Evolutionary conservation across 92 coral and sea anemone species (phyloP).

Genomic region (Epizoanthus illoricatus): DNA sequence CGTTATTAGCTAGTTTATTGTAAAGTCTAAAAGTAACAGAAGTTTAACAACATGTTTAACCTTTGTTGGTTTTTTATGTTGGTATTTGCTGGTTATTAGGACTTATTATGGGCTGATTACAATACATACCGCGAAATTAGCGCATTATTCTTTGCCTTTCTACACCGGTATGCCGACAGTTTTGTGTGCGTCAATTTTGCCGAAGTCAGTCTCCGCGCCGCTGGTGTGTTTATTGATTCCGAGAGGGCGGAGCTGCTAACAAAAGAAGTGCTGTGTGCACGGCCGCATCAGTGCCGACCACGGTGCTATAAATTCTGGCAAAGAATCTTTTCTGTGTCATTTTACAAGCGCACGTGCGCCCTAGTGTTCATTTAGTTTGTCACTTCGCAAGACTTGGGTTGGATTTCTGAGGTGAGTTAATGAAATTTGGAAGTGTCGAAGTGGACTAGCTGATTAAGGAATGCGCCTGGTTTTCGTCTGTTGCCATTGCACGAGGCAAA

Average conservation of each 20-base stretch:
- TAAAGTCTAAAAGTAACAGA: not conserved
- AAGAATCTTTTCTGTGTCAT: not conserved
- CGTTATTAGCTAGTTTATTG: not conserved
- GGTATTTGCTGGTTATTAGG: constrained; percentile 1
- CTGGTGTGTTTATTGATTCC: not conserved
- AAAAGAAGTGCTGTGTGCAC: not conserved
- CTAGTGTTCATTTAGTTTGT: not conserved
- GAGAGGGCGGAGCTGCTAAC: constrained; percentile 24
- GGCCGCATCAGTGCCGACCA: not conserved
- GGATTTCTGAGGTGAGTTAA: not conserved
- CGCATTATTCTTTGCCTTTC: constrained; percentile 1
- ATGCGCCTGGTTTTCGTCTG: not conserved
- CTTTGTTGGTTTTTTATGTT: not conserved
- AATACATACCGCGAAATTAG: constrained; percentile 1
- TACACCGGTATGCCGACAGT: constrained; percentile 6
- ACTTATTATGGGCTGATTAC: constrained; percentile 11
- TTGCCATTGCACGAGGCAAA: constrained; percentile 6
- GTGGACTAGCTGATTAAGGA: not conserved
- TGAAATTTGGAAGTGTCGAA: not conserved
- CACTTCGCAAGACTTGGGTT: not conserved
- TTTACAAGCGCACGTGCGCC: not conserved
- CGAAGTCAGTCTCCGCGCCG: constrained; percentile 25
- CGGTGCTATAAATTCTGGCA: not conserved
- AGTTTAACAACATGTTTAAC: constrained; percentile 2
- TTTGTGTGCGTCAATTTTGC: not conserved